phyloP scores from a whole-genome alignment of 2,113 vertebrate species.

The Morone chrysops region DNA sequence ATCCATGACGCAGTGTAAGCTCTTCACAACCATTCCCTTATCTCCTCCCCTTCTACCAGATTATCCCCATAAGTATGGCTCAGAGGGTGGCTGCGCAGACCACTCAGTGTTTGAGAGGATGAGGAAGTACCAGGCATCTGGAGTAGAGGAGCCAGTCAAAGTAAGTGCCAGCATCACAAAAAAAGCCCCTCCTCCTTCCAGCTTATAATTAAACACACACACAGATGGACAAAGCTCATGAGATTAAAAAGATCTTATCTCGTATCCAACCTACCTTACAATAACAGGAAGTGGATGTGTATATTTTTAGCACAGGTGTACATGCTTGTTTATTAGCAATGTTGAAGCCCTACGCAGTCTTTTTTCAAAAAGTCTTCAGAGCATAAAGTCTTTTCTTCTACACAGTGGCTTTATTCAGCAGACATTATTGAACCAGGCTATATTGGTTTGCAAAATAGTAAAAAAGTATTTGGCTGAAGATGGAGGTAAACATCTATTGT shows the following conservation, averaged over 20 bases:
- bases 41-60: constrained; percentile 64
- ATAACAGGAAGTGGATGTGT: background rate
- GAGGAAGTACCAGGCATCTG: constrained; percentile 86
- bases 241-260: constrained; percentile 20
- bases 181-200: background rate
- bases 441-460: background rate
- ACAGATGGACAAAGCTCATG: constrained; percentile 29
- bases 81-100: constrained; percentile 95
- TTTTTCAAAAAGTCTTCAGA: background rate
- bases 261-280: background rate
- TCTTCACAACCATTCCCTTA: constrained; percentile 11
- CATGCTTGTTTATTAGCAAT: background rate
- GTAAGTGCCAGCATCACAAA: constrained; percentile 66
- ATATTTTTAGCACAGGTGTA: constrained; percentile 8
- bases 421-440: background rate
- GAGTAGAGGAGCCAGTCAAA: constrained; percentile 78
- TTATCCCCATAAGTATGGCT: constrained; percentile 90
- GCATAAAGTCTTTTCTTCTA: background rate
- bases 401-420: background rate
- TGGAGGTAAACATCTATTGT: background rate
- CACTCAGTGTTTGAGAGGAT: constrained; percentile 92
- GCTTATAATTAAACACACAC: constrained; percentile 38
- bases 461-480: background rate
- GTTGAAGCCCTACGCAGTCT: background rate
- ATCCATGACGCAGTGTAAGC: constrained; percentile 37